These are phyloP conservation scores for Chloroceryle amazona DNA, from an alignment of 2,797 vertebrate genomes.

Conservation along the genomic window DNA sequence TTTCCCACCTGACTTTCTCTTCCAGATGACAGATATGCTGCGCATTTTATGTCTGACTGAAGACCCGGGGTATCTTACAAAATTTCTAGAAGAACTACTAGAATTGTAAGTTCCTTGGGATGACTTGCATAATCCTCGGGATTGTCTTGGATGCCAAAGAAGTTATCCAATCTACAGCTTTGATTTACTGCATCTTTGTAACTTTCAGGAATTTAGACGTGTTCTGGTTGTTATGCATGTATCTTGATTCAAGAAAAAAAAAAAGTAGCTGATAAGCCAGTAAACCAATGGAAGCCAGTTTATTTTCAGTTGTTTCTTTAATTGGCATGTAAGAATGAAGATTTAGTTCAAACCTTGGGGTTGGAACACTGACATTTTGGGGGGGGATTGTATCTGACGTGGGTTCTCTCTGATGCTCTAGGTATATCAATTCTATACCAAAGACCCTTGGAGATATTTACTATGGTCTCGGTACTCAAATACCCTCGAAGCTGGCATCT, in stretches of 20 bases:
- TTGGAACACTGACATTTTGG: not conserved
- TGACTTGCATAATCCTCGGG: not conserved
- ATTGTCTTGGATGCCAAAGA: not conserved
- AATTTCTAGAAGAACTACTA: conserved; percentile 90
- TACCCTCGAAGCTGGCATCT: conserved; percentile 87
- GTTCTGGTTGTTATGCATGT: fast-evolving
- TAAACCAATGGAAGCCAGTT: not conserved
- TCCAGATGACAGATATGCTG: conserved; percentile 90
- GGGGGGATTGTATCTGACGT: not conserved
- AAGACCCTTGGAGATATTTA: conserved; percentile 90
- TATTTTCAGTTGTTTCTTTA: not conserved
- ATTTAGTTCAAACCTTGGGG: not conserved
- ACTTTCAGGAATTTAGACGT: not conserved
- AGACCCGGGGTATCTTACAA: conserved; percentile 88
- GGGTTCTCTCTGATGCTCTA: conserved; percentile 55
- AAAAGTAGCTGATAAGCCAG: not conserved
- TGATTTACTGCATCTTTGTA: not conserved
- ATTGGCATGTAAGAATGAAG: not conserved
- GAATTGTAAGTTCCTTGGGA: conserved; percentile 83
- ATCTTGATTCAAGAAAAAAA: not conserved
- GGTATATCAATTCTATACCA: conserved; percentile 88
- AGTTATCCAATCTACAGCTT: not conserved
- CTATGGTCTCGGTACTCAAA: conserved; percentile 89
- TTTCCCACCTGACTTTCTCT: not conserved
- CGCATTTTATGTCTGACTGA: conserved; percentile 91